Base-by-base conservation (phyloP, 2,888 invertebrate species). In the Leptopilina myrica region DNA sequence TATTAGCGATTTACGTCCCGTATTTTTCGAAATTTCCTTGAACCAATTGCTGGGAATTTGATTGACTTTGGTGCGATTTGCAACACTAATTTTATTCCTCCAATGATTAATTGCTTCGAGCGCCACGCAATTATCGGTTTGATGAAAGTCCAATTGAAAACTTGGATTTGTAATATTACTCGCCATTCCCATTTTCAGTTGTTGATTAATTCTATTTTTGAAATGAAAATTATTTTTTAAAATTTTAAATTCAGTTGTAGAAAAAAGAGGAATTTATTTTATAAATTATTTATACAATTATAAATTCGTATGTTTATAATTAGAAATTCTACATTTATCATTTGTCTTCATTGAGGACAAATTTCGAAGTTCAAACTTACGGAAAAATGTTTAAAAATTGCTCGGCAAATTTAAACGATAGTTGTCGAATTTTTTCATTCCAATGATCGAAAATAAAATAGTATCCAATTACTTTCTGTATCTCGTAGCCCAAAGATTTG, bases 161-260 rank as follows among this genome's bases (percentile, higher is more conserved):
- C 83, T 82, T 2, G 84, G 80, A 79, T 73, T 59, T 2, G 79
- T 83, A 4, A 79, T 67, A 46, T 76, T 81, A 49, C 79, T 80
- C 8, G 83, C 69, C 82, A 87, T 82, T 14, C 87, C 86, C 83
- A 86, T 85, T 84, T 85, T 84, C 56, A 85, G 80, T 80, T 84
- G 80, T 49, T 76, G 66, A n/a, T 82, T 85, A 0, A 82, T 78
- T 20, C 86, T 87, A 66, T 26, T 67, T 64, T 46, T 15, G 43
- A 15, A 6, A 79, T 67, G 33, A 49, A 65, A 14, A 53, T 26
- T 26, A 0, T 26, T 26, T 26, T 26, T n/a, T n/a, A n/a, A n/a
- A 26, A 26, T 26, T 26, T 26, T 2, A 26, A 26, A 33, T 33
- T 33, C 33, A 33, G 5, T 4, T 33, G 3, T 5, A 5, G 43